Base-by-base conservation (phyloP, 2,888 invertebrate genomes). In the Cosmia pyralina region DNA sequence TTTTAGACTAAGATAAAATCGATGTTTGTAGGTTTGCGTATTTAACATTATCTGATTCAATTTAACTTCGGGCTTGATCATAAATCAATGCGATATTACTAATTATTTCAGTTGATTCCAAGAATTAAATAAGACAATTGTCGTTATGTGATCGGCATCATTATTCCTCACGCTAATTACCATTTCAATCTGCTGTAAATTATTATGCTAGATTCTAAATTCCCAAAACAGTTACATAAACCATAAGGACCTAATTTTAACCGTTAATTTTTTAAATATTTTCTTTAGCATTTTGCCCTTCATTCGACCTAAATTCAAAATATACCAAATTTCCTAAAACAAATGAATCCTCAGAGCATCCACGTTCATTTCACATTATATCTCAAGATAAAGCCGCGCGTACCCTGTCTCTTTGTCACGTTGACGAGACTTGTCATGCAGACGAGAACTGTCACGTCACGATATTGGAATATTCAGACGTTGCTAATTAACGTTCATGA, bases 401-500 rank as follows among this genome's bases (percentile, higher is more conserved):
- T 62, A 70, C 79, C 77, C 71, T 41, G 70, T 59, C 52, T 48
- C 76, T 78, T 85, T 85, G 85, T 85, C 79, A 85, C 72, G 57
- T 34, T 70, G 78, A 72, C 78, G 67, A 22, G 69, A 69, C 41
- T 69, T 77, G 82, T 82, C 78, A 82, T 77, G 70, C 77, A 55
- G 78, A 68, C 68, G 64, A 28, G 78, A 81, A 62, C 50, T 78
- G 82, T 83, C 75, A 72, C 85, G 72, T 84, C 85, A 84, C 65
- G 50, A 48, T 85, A 82, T 82, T 75, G 75, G 75, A 82, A 82
- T 82, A 82, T 70, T 78, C 72, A 65, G 65, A 65, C 70, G 58
- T 22, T 55, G 79, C 69, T 85, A 83, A 83, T 83, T 82, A 83
- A 68, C 63, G 65, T 38, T 85, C 76, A 76, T 85, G 83, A 71